Evolutionary conservation across 2,113 vertebrate genomes (phyloP), one percentile per base, ranked within the genome.

Genomic region (Macrotus californicus): DNA sequence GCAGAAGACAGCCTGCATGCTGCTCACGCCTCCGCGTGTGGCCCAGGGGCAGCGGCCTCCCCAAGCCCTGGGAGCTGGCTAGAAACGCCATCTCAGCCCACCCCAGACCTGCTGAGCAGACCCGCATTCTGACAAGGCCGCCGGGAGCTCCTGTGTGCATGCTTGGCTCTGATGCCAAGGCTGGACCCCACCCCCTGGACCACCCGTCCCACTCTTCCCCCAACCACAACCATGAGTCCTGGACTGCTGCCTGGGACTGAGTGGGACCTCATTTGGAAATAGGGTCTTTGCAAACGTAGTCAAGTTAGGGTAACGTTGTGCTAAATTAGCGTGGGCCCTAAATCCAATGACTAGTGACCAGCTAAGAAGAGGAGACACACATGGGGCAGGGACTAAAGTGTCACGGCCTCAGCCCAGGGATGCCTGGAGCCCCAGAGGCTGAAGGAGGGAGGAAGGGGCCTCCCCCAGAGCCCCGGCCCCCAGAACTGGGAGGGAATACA

Each of bases 341-440:
- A 13, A 56, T 0, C 31, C 34, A n/a, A 36, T 2, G 11, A 39
- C 82, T 34, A 2, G 64, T 36, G 73, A 72, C 70, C 56, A 22
- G 14, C 36, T 1, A 15, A 36, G 66, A 54, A 50, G 70, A 31
- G 69, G 34, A 11, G 64, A 69, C 1, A 29, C 41, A 7, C 26
- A 52, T 1, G 0, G n/a, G 34, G 64, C 36, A 1, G 46, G 66
- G 54, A 3, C 9, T 3, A 54, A 31, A 31, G 46, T 4, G 13
- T 16, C 0, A 0, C 0, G 1, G 24, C 81, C 75, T 29, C 66
- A 6, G n/a, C n/a, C n/a, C 1, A 52, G 80, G 69, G 19, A 29
- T 0, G 0, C 16, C 14, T 0, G 31, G 46, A 21, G 46, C 21
- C 61, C 79, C 41, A 7, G 69, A 3, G 24, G 16, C 80, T 15